phyloP scores from a whole-genome alignment of 2,797 vertebrate genomes.

The Coracias cyanogaster region DNA sequence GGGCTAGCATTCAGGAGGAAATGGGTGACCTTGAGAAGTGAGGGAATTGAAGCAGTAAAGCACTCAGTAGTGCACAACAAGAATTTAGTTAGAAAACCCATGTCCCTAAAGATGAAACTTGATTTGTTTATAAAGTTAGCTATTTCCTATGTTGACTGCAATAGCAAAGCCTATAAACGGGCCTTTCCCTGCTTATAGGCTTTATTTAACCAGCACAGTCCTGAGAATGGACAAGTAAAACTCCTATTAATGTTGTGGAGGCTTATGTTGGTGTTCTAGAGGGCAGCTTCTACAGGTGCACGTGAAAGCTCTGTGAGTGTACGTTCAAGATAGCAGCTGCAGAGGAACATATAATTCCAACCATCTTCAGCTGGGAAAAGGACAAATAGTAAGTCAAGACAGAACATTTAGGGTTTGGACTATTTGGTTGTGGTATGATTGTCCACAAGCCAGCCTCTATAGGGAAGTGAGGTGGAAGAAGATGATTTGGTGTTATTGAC shows the following conservation, averaged over 20 bases:
- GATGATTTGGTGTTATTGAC: not conserved
- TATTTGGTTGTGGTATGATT: not conserved
- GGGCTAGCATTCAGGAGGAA: not conserved
- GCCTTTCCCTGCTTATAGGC: not conserved
- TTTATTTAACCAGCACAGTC: not conserved
- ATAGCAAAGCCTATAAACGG: not conserved
- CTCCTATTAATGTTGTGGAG: not conserved
- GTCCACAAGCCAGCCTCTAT: not conserved
- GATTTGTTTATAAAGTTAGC: not conserved
- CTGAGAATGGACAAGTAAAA: not conserved
- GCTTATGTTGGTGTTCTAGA: accelerated
- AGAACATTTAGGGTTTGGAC: not conserved
- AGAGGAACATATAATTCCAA: not conserved
- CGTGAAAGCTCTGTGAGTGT: not conserved
- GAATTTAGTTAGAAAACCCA: not conserved
- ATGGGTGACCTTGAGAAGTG: not conserved
- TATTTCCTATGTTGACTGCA: not conserved
- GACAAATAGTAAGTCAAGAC: not conserved
- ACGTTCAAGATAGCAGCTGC: not conserved
- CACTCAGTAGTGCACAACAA: not conserved
- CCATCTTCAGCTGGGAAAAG: not conserved
- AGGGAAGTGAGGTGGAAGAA: not conserved
- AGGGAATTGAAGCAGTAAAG: not conserved
- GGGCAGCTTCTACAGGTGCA: not conserved
- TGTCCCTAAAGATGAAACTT: not conserved